Evolutionary conservation across 1,140 invertebrate species (phyloP), one percentile per base, ranked within the genome.

Genomic region (Sarcophaga bullata): DNA sequence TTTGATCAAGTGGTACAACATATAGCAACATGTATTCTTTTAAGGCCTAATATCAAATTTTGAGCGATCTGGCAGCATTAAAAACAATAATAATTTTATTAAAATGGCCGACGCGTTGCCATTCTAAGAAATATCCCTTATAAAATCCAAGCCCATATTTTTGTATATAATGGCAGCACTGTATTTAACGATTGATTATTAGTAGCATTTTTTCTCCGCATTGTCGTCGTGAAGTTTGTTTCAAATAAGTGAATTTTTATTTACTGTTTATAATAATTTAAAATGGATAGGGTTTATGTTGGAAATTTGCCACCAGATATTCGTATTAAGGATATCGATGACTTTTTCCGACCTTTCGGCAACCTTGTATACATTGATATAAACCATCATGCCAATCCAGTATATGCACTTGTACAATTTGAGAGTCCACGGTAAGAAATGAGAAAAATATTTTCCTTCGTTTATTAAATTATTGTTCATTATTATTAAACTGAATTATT

Each of bases 331-430:
- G 98, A 99, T 88, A 97, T 99, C 84, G 98, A 99, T 92, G 98
- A 99, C 92, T 92, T 99, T 48, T 99, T 99, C 91, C 98, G 98
- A 90, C 99, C 99, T 92, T 99, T 98, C 90, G 99, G 99, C 58
- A 99, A 99, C 94, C 98, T 99, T 82, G 95, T 95, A 8, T 99
- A 98, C 91, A 97, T 99, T 82, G 99, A 99, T 92, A 93, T 99
- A 91, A 99, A 99, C 92, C 98, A 98, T 90, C 94, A 97, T 87
- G 93, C 97, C 89, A 98, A 98, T 82, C 98, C 98, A 62, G 98
- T 98, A 85, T 99, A 99, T 92, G 98, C 98, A 48, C 99, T 99
- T 91, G 97, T 99, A 49, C 98, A 99, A 92, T 99, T 99, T 90
- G 98, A 99, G 88, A 98, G 99, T 92, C 94, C 96, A 73, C 95